These are phyloP conservation scores for Bacillus rossius DNA, from an alignment of 1,140 invertebrate species.

Conservation along the genomic window DNA sequence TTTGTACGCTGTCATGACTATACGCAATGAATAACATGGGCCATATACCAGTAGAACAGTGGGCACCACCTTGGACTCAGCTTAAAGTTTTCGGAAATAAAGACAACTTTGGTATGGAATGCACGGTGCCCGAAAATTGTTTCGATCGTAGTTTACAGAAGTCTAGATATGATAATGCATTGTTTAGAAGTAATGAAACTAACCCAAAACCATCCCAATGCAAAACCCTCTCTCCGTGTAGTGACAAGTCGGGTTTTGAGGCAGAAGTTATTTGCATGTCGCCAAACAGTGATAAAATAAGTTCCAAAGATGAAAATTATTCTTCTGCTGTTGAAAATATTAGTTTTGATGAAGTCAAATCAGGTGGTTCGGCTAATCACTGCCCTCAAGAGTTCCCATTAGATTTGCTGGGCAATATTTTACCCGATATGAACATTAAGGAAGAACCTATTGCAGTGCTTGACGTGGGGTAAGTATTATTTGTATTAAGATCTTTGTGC, in stretches of 20 bases:
- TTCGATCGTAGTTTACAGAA: not conserved
- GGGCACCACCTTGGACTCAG: slow-evolving; percentile 3
- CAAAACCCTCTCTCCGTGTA: not conserved
- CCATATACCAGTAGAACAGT: slow-evolving; percentile 2
- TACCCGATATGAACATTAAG: too few relatives aligned
- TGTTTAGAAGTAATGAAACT: not conserved
- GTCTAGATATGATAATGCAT: too few relatives aligned
- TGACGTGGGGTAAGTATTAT: too few relatives aligned
- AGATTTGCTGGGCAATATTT: too few relatives aligned
- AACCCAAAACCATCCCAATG: not conserved
- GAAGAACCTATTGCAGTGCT: too few relatives aligned
- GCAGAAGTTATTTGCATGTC: not conserved
- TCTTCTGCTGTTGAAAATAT: too few relatives aligned
- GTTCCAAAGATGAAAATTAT: too few relatives aligned
- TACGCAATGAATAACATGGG: slow-evolving; percentile 8
- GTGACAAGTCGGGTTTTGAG: slow-evolving; percentile 1
- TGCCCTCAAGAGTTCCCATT: too few relatives aligned
- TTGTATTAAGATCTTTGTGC: too few relatives aligned
- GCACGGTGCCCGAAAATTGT: not conserved
- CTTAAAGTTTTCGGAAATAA: slow-evolving; percentile 1
- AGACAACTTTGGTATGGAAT: not conserved
- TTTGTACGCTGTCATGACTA: not conserved
- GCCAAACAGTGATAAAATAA: too few relatives aligned
- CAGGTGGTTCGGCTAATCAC: too few relatives aligned
- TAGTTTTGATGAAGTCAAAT: too few relatives aligned